Conservation (phyloP, 2,797 vertebrate species). For the Melopsittacus undulatus region DNA sequence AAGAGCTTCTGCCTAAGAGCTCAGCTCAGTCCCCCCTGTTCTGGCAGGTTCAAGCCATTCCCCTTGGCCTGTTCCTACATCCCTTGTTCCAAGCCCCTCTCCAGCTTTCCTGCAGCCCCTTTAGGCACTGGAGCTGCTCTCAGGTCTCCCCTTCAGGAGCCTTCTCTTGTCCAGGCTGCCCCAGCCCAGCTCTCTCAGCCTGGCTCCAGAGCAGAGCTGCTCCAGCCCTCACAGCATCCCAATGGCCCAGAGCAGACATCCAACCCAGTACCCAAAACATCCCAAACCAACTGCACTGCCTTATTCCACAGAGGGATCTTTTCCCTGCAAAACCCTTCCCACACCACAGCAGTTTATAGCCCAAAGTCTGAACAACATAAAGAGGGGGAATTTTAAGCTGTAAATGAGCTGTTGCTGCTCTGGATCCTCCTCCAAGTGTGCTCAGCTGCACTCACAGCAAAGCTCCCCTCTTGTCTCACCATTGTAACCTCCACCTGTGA, state of each 20-base stretch:
- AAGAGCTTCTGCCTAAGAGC: no score
- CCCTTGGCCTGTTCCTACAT: no score
- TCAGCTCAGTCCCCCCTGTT: no score
- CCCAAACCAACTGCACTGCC: background rate
- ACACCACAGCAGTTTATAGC: background rate
- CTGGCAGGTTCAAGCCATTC: no score
- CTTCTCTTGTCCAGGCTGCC: background rate
- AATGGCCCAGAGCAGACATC: background rate
- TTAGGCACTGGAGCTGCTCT: no score
- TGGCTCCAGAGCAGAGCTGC: background rate
- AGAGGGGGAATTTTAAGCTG: background rate
- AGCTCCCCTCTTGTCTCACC: background rate
- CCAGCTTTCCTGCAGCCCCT: no score
- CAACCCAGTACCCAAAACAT: rapidly evolving
- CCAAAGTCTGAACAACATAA: background rate
- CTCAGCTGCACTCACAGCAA: background rate
- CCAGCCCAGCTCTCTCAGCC: background rate
- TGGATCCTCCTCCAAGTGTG: no score
- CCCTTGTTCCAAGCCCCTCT: no score
- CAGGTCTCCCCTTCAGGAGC: no score
- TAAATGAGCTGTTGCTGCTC: background rate
- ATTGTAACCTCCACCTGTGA: background rate
- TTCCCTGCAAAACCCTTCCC: background rate
- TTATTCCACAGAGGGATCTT: background rate
- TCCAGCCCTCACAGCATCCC: background rate